Evolutionary conservation across 92 coral and sea anemone species (phyloP), one percentile per base, ranked within the genome.

Genomic region (Phymanthus crucifer): DNA sequence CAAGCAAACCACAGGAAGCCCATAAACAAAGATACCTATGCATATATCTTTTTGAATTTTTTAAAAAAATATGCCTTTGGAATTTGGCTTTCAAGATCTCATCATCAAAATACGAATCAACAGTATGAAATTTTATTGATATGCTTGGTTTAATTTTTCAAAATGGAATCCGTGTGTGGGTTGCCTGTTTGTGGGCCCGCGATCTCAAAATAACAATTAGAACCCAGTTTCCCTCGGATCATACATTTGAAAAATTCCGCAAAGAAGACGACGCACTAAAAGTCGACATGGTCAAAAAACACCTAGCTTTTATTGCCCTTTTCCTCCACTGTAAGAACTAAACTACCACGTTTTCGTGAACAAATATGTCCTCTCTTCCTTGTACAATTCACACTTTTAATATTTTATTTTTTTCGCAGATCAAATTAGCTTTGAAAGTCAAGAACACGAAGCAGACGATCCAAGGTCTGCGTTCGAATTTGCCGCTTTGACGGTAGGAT

Each of bases 381-480:
- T 10, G 29, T 61, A 27, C 32, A 61, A 61, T 7, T 5, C 33
- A 61, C 17, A 29, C 1, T 23, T 0, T 24, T 46, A 1, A 58
- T 72, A 70, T 70, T 54, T 38, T 57, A 50, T 21, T 16, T 14
- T 34, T 26, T 87, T 78, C 71, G 26, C 40, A 92, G 97, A 79
- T 10, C 70, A 80, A 32, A 79, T 70, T 43, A 70, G 32, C 18
- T 83, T 77, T 40, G 80, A 74, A 50, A 88, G 83, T 11, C 83
- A 83, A 34, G 86, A 85, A 26, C 91, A 90, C 73, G 76, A 86
- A 14, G 94, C 96, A 12, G 88, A 93, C 75, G 86, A 85, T 67
- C 77, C 90, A 0, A 83, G 83, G 32, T 66, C 80, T 3, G 71
- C 88, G 81, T 95, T 95, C 90, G 93, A 93, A 93, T 96, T 96